These are phyloP conservation scores for Hycleus phaleratus DNA, from an alignment of 1,140 invertebrate genomes.

Conservation along the genomic window DNA sequence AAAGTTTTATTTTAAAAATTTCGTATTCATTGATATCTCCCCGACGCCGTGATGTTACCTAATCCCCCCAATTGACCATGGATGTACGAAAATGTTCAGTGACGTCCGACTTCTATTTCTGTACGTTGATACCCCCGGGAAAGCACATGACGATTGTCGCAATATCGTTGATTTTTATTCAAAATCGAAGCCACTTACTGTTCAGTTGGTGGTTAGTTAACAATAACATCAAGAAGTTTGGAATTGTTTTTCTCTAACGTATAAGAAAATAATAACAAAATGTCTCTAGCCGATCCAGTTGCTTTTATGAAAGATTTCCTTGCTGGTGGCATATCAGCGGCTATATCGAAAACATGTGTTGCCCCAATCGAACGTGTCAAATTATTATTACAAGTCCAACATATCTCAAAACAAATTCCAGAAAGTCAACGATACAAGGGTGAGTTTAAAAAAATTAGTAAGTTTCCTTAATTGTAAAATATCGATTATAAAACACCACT, in stretches of 20 bases:
- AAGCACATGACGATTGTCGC: slow-evolving; percentile 13
- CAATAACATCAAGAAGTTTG: background rate
- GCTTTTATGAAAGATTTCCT: slow-evolving; percentile 76
- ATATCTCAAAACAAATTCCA: slow-evolving; percentile 75
- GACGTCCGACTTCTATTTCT: background rate
- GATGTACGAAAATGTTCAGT: background rate
- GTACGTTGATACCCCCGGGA: slow-evolving; percentile 1
- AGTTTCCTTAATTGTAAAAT: too few species aligned
- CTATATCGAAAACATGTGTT: slow-evolving; percentile 78
- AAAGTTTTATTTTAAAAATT: too few species aligned
- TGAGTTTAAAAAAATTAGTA: slow-evolving; percentile 34
- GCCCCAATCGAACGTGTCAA: slow-evolving; percentile 89
- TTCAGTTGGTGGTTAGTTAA: slow-evolving; percentile 9
- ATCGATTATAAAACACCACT: too few species aligned
- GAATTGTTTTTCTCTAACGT: background rate
- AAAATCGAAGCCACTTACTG: slow-evolving; percentile 6
- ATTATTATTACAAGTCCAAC: slow-evolving; percentile 80
- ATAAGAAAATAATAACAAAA: background rate
- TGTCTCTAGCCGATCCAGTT: slow-evolving; percentile 48
- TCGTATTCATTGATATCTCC: too few species aligned
- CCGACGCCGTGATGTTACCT: too few species aligned
- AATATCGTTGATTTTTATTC: background rate
- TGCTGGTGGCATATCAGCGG: slow-evolving; percentile 78
- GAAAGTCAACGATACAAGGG: slow-evolving; percentile 76
- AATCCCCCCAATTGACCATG: too few species aligned